Base-by-base conservation (phyloP, 2,888 invertebrate genomes). In the Escarpia spicata region DNA sequence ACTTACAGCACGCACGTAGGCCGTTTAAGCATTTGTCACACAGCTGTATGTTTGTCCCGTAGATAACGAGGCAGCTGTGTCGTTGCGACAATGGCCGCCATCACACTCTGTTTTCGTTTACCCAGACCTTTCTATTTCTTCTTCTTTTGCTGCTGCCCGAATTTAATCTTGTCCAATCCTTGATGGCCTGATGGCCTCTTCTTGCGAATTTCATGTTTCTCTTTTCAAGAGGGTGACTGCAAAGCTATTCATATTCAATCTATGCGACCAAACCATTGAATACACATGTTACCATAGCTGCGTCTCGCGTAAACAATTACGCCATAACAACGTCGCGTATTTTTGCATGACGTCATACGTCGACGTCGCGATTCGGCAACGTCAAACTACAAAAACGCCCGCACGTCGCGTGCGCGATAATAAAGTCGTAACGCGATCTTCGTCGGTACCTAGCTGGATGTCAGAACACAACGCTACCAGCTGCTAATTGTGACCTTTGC, bases 401-500 rank as follows among this genome's bases (percentile, higher is more conserved):
- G 75, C 4, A 26, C 75, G 75, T 26, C 75, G 26, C 19, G 75
- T 19, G 75, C n/a, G 75, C 26, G 75, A 75, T 75, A 37, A 37
- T 37, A 26, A 75, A 75, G 75, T 6, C 26, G 75, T 75, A 75
- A 75, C n/a, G 26, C 75, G 26, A 75, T 75, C 75, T 75, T 75
- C 26, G 75, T 75, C 26, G 75, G 75, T 6, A 75, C 75, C 4
- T 15, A 26, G 26, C 75, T 19, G 6, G 26, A 75, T 75, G 75
- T 75, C 75, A 75, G n/a, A 75, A 19, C 75, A 26, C 75, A 26
- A 26, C 26, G 75, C 19, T 75, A 26, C 26, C 75, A 26, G 75
- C 75, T 75, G 75, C 75, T 75, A 75, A 75, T 75, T 75, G 75
- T 75, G 75, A 75, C 75, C 75, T 75, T 75, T 75, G 75, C 26